Evolutionary conservation across 2,113 vertebrate species (phyloP).

Genomic region (Spilogale gracilis): DNA sequence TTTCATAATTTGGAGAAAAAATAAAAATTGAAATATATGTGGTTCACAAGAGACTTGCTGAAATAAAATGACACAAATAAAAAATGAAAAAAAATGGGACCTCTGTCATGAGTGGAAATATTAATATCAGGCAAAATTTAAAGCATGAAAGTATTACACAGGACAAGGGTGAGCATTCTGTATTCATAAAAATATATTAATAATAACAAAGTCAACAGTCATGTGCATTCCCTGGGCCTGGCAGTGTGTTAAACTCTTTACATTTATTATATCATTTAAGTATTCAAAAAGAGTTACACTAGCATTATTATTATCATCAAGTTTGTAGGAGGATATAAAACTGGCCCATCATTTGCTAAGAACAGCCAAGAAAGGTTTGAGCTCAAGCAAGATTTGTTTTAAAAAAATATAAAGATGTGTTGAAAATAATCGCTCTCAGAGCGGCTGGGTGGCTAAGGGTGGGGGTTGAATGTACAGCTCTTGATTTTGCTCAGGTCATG

Average conservation of each 20-base stretch:
- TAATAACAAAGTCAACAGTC: not conserved
- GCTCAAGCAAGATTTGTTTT: not conserved
- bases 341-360: not conserved
- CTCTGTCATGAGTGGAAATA: not conserved
- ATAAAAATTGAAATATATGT: slow-evolving; percentile 38
- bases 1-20: slow-evolving; percentile 11
- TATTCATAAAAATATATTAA: not conserved
- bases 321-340: not conserved
- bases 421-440: not conserved
- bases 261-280: not conserved
- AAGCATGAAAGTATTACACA: not conserved
- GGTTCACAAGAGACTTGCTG: not conserved
- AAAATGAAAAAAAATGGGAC: slow-evolving; percentile 58
- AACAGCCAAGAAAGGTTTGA: not conserved
- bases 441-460: not conserved
- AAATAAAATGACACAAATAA: slow-evolving; percentile 50
- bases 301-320: not conserved
- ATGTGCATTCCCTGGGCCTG: not conserved
- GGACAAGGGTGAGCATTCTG: not conserved
- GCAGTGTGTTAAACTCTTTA: not conserved
- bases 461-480: not conserved
- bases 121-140: not conserved
- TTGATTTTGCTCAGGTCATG: not conserved
- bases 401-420: not conserved
- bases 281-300: not conserved